These are phyloP conservation scores for Epinotia nisella DNA, from an alignment of 2,888 invertebrate genomes.

Conservation along the genomic window DNA sequence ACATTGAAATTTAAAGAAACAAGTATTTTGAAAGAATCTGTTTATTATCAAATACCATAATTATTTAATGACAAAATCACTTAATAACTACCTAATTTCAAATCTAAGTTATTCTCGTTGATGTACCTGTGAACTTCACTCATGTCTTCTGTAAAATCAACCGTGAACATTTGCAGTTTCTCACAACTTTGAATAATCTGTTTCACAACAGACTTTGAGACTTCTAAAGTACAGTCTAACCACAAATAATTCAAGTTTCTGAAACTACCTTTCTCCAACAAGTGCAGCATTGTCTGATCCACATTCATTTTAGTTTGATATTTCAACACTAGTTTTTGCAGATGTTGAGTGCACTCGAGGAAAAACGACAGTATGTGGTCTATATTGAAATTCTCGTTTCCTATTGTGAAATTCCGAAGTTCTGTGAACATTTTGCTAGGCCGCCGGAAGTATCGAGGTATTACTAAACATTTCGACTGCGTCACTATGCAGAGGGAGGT, in stretches of 20 bases:
- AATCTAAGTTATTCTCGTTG: constrained; percentile 74
- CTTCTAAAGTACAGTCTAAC: constrained; percentile 79
- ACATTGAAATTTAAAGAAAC: constrained; percentile 34
- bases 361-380: constrained; percentile 72
- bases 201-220: constrained; percentile 71
- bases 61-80: constrained; percentile 46
- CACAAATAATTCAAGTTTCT: constrained; percentile 69
- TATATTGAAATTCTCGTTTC: constrained; percentile 75
- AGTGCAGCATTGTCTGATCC: constrained; percentile 65
- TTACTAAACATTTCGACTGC: constrained; percentile 69
- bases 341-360: constrained; percentile 67
- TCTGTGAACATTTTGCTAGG: constrained; percentile 69
- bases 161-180: constrained; percentile 70
- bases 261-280: constrained; percentile 70
- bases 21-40: constrained; percentile 51
- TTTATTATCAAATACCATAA: constrained; percentile 52
- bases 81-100: constrained; percentile 77
- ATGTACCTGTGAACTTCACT: constrained; percentile 71
- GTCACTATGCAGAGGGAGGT: constrained; percentile 74
- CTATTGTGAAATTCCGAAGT: constrained; percentile 71
- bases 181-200: constrained; percentile 71
- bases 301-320: constrained; percentile 75
- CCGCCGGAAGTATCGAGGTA: constrained; percentile 67
- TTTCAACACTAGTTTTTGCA: constrained; percentile 73
- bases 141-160: constrained; percentile 69